phyloP scores from a whole-genome alignment of 2,797 vertebrate species.

The Eospalax fontanierii region DNA sequence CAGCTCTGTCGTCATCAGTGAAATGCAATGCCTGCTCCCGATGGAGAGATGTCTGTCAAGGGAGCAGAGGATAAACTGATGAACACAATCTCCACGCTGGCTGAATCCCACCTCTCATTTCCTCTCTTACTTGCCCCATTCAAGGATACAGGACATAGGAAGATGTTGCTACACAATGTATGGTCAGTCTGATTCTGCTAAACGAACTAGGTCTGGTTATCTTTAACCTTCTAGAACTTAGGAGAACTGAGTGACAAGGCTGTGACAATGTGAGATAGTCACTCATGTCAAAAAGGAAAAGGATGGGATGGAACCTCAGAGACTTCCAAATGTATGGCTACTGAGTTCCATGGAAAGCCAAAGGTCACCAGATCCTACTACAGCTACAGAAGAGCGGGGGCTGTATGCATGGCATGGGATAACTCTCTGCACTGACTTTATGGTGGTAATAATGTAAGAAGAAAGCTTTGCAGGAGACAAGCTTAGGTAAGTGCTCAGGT shows the following conservation, averaged over 20 bases:
- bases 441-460: background rate
- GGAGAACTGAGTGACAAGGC: background rate
- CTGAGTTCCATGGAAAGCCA: background rate
- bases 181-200: background rate
- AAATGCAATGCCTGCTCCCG: background rate
- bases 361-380: too few species aligned
- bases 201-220: background rate
- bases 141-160: background rate
- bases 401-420: rapidly evolving
- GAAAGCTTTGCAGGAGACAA: background rate
- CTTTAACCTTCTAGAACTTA: background rate
- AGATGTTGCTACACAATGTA: background rate
- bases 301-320: background rate
- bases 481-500: background rate
- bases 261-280: background rate
- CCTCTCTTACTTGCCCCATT: too few species aligned
- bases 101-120: background rate
- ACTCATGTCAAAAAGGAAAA: rapidly evolving
- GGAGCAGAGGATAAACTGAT: background rate
- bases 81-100: background rate
- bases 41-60: background rate
- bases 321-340: background rate
- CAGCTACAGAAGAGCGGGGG: too few species aligned
- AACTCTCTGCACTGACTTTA: background rate
- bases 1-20: background rate